Base-by-base conservation (phyloP, 1,140 invertebrate genomes). In the Calephelis nemesis region DNA sequence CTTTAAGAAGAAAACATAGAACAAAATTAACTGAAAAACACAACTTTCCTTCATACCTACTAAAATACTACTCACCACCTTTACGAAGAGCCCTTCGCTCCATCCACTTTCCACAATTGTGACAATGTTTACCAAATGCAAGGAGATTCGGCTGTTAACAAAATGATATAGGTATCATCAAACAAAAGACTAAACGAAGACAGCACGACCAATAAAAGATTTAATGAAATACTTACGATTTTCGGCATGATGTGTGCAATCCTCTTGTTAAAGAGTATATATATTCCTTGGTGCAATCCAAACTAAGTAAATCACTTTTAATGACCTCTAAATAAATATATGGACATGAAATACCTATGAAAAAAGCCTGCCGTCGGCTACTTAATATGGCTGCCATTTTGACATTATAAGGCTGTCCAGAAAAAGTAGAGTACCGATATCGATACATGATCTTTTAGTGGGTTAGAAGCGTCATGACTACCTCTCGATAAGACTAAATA, bases 41-140 rank as follows among this genome's bases (percentile, higher is more conserved):
- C 49, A 50, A 50, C 48, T 4, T 19, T 19, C 50, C 50, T 54
- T 11, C 50, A 54, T 54, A 54, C 50, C 50, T 54, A 54, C 63
- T 65, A 52, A 65, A 50, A 65, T 65, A 65, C 30, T 65, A 65
- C 47, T 65, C 4, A 65, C 47, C 48, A 65, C 50, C 63, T 65
- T 39, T 52, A 65, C 63, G 48, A 65, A 65, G 63, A 65, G 63
- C 63, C 63, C 48, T 52, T 65, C 63, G 48, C 47, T 65, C 0
- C 63, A 65, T 65, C 63, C 63, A 65, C 7, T 65, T 65, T 65
- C 63, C 63, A 65, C 63, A 52, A 49, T 65, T 19, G 63, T 65
- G 63, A 50, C 63, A 65, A 65, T 65, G 47, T 65, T 65, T 65
- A 40, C 63, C 48, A 65, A 49, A 65, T 39, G 48, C 63, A 65